Conservation (phyloP, 2,888 invertebrate species). For the Drosophila buzzatii region DNA sequence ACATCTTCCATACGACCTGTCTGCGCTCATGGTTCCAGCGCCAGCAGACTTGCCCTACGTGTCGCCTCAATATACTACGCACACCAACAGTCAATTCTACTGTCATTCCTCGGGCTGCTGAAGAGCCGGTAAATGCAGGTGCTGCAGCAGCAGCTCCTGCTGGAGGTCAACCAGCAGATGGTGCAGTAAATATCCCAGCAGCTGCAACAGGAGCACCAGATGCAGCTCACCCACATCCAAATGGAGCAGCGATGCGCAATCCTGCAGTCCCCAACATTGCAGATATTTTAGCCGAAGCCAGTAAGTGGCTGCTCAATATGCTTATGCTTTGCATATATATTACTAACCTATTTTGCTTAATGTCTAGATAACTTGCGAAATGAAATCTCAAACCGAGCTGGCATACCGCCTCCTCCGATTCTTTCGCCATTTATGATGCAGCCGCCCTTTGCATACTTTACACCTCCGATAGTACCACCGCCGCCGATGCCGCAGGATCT, state of each 20-base stretch:
- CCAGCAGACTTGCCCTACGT: constrained; percentile 99
- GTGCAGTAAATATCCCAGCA: constrained; percentile 26
- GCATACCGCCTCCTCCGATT: constrained; percentile 68
- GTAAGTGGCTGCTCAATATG: constrained; percentile 43
- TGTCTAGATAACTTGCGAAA: constrained; percentile 55
- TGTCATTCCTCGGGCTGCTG: constrained; percentile 67
- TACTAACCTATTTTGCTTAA: background rate
- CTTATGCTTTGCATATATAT: background rate
- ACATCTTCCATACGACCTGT: constrained; percentile 99
- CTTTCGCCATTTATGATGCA: constrained; percentile 85
- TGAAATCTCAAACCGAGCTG: constrained; percentile 51
- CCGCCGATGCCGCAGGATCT: constrained; percentile 92
- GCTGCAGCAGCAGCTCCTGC: constrained; percentile 33
- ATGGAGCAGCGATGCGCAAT: constrained; percentile 33
- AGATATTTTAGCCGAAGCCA: constrained; percentile 54
- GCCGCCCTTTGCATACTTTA: constrained; percentile 87
- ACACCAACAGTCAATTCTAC: constrained; percentile 84
- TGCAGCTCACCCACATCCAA: constrained; percentile 29
- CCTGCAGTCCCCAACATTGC: constrained; percentile 44
- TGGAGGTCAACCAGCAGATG: constrained; percentile 38
- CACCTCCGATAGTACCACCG: constrained; percentile 87
- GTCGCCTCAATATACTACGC: constrained; percentile 93
- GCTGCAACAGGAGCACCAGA: constrained; percentile 12
- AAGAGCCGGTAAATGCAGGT: constrained; percentile 55
- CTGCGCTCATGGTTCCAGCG: constrained; percentile 99